These are phyloP conservation scores for Spinus olivaceus DNA, from an alignment of 2,797 vertebrate species.

Conservation along the genomic window DNA sequence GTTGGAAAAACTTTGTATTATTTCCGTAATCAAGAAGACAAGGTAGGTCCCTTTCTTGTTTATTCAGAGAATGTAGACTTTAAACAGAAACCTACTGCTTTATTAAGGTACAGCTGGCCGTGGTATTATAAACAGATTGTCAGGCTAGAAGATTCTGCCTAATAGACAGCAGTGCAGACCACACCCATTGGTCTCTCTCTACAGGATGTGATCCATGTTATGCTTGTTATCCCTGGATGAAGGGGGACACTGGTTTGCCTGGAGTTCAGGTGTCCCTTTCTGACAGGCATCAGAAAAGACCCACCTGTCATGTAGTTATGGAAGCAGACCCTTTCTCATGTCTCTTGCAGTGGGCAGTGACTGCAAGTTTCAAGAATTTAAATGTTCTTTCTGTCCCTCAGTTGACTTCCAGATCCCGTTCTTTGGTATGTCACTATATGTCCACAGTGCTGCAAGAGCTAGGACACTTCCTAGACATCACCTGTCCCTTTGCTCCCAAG, in stretches of 20 bases:
- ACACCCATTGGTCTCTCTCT: neutral
- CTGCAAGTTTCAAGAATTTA: neutral
- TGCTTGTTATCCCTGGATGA: neutral
- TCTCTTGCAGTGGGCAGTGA: neutral
- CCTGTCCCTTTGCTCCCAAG: neutral
- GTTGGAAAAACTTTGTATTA: constrained; percentile 92
- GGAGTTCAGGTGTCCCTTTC: neutral
- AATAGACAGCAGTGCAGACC: neutral
- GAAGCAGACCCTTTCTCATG: neutral
- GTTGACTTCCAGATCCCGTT: neutral
- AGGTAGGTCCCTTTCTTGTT: constrained; percentile 78
- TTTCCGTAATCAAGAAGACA: constrained; percentile 95
- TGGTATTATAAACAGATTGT: neutral
- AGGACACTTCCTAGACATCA: neutral
- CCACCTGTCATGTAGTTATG: neutral
- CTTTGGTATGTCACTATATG: neutral
- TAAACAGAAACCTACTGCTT: neutral
- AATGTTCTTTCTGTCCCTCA: neutral
- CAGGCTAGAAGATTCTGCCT: neutral
- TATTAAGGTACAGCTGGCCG: neutral
- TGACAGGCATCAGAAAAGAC: neutral
- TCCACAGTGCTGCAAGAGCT: neutral
- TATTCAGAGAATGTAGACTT: neutral
- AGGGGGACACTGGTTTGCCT: neutral
- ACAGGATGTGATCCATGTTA: accelerated